Evolutionary conservation across 2,113 vertebrate genomes (phyloP).

Genomic region (Casuarius casuarius): DNA sequence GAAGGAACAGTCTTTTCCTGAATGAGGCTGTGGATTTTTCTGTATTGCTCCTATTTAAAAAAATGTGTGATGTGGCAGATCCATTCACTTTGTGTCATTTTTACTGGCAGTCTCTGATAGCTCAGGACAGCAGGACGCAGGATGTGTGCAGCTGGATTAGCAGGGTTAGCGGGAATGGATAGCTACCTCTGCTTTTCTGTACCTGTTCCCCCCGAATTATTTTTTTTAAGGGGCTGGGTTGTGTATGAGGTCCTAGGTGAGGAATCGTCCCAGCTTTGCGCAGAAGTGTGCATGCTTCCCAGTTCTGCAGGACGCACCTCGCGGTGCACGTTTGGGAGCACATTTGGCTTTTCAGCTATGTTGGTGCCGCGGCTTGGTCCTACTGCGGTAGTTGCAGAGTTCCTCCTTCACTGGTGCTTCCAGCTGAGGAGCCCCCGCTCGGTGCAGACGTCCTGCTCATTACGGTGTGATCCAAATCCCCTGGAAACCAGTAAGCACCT

Average conservation of each 20-base stretch:
- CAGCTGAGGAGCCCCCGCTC: neutral
- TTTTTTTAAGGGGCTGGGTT: neutral
- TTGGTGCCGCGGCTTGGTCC: accelerated
- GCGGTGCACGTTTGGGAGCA: neutral
- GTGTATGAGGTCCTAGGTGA: neutral
- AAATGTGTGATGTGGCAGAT: accelerated
- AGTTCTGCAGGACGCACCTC: accelerated
- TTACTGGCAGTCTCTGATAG: neutral
- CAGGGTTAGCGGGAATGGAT: neutral
- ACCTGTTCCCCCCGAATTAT: neutral
- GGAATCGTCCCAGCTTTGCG: neutral
- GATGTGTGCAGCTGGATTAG: neutral
- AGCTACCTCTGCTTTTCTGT: too few species aligned
- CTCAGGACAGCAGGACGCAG: neutral
- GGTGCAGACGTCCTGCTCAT: neutral
- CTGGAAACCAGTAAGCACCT: neutral
- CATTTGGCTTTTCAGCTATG: accelerated
- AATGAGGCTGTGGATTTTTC: neutral
- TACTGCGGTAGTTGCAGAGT: neutral
- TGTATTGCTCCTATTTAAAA: neutral
- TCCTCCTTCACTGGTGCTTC: neutral
- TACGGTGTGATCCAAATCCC: neutral
- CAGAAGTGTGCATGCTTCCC: neutral
- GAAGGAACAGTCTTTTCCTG: neutral
- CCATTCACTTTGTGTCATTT: accelerated